phyloP scores from a whole-genome alignment of 2,113 vertebrate genomes.

The Hypomesus transpacificus region DNA sequence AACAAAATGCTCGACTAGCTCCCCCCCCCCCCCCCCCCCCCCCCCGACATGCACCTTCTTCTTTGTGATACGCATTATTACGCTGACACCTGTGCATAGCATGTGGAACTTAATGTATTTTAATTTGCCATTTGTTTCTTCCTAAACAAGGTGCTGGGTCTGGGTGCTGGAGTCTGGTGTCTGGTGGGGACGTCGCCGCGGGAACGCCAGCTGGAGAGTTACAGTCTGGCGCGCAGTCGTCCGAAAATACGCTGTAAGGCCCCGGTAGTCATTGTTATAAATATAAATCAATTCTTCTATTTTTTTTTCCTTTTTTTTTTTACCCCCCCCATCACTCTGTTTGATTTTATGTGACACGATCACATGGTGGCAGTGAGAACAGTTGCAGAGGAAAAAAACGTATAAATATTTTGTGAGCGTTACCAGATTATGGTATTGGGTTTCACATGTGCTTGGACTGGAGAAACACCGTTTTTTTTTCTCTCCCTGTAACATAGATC shows the following conservation, averaged over 20 bases:
- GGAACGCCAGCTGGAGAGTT: constrained; percentile 57
- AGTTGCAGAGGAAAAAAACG: neutral
- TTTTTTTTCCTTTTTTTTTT: neutral
- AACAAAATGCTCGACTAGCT: constrained; percentile 44
- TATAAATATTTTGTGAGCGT: neutral
- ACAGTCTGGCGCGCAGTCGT: constrained; percentile 43
- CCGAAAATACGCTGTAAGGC: constrained; percentile 28
- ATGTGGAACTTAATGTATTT: constrained; percentile 69
- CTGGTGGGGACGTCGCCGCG: constrained; percentile 27
- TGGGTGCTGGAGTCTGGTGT: constrained; percentile 16
- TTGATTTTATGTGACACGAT: constrained; percentile 4
- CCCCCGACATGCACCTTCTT: neutral
- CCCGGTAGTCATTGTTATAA: constrained; percentile 19
- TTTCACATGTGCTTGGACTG: neutral
- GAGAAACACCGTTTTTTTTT: too few relatives aligned
- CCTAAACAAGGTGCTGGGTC: constrained; percentile 56
- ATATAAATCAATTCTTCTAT: constrained; percentile 22
- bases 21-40: neutral
- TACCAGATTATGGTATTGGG: neutral
- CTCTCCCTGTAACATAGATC: too few relatives aligned
- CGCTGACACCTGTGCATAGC: constrained; percentile 66
- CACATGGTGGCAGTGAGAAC: neutral
- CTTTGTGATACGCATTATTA: constrained; percentile 58
- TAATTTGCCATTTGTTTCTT: constrained; percentile 66
- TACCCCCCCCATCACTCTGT: neutral